phyloP scores from a whole-genome alignment of 1,140 invertebrate species.

The Panagrolaimus sp. region DNA sequence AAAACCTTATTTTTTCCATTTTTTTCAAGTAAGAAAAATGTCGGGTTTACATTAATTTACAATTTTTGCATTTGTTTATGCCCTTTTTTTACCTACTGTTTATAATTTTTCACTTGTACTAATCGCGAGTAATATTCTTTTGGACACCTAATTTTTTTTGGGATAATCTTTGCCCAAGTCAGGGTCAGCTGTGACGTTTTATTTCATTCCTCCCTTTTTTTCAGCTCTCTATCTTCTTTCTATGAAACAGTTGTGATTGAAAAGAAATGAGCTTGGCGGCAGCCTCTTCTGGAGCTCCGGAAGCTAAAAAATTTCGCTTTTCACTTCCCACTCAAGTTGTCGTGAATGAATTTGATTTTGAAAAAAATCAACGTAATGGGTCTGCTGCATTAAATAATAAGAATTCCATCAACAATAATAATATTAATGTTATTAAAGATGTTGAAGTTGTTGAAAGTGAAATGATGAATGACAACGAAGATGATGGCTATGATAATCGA shows the following conservation, averaged over 20 bases:
- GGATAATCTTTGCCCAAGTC: conserved; percentile 15
- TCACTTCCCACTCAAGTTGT: conserved; percentile 27
- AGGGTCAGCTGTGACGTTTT: conserved; percentile 15
- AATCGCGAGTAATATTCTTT: too few relatives aligned
- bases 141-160: too few relatives aligned
- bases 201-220: too few relatives aligned
- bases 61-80: conserved; percentile 13
- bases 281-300: conserved; percentile 32
- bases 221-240: conserved; percentile 5
- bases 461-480: too few relatives aligned
- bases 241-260: conserved; percentile 13
- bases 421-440: conserved; percentile 4
- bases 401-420: too few relatives aligned
- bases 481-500: background rate
- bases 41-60: conserved; percentile 16
- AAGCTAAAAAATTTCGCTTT: conserved; percentile 34
- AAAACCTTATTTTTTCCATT: too few relatives aligned
- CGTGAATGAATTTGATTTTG: conserved; percentile 22
- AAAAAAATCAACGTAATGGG: too few relatives aligned
- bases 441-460: background rate
- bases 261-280: conserved; percentile 35
- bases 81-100: conserved; percentile 15
- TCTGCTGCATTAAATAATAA: too few relatives aligned
- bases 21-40: too few relatives aligned
- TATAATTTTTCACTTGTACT: too few relatives aligned